Percentiles rank a stretch among this genome's conserved stretches.
Conservation (phyloP, 2,797 vertebrate species). For the Hylomyscus alleni region DNA sequence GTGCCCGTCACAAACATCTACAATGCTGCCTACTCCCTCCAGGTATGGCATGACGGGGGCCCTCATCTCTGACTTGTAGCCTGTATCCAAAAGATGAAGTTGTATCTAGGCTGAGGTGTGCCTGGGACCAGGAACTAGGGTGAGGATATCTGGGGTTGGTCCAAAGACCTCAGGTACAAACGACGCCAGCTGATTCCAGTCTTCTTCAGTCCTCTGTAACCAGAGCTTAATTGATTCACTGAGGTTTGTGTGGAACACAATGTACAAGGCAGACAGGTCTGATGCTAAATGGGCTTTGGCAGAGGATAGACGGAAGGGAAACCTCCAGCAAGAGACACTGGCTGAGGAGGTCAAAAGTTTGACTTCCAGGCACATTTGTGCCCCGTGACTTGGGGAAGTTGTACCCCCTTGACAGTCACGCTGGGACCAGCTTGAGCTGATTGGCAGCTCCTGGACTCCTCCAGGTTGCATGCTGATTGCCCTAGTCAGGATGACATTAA, state of each 20-base stretch:
- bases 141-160: slow-evolving; percentile 84
- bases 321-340: not conserved
- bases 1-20: slow-evolving; percentile 89
- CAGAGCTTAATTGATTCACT: slow-evolving; percentile 61
- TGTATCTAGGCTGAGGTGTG: slow-evolving; percentile 52
- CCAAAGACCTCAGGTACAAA: slow-evolving; percentile 86
- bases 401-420: not conserved
- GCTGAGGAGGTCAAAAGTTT: not conserved
- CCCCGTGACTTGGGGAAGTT: not conserved
- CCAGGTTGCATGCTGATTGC: not conserved
- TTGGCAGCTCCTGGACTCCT: not conserved
- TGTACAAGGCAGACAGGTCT: not conserved
- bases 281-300: slow-evolving; percentile 11
- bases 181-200: slow-evolving; percentile 82
- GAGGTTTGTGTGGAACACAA: slow-evolving; percentile 58
- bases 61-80: not conserved
- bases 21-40: slow-evolving; percentile 89
- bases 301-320: not conserved
- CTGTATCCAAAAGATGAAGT: slow-evolving; percentile 18
- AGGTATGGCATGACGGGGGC: slow-evolving; percentile 84
- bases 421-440: not conserved
- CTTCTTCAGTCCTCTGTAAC: slow-evolving; percentile 82
- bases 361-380: not conserved
- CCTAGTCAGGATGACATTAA: not conserved
- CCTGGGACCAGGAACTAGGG: slow-evolving; percentile 67